Percentiles rank a stretch among this genome's conserved stretches.
These are phyloP conservation scores for Hippocampus comes DNA, from an alignment of 2,113 vertebrate species.

Conservation along the genomic window DNA sequence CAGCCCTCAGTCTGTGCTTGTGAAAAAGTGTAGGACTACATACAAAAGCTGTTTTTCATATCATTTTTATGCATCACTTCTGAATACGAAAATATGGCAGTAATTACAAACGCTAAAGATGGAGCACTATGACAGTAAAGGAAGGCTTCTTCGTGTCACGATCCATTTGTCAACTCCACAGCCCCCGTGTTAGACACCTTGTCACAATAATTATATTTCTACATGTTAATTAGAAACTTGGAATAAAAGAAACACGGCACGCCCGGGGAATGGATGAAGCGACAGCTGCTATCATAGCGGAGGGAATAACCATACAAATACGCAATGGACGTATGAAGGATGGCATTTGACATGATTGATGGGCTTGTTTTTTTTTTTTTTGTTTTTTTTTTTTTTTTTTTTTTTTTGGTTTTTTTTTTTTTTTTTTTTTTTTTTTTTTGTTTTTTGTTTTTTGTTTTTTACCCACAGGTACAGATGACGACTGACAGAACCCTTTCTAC, in stretches of 20 bases:
- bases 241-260: slow-evolving; percentile 65
- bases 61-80: background rate
- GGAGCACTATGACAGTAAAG: slow-evolving; percentile 17
- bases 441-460: too few relatives aligned
- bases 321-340: slow-evolving; percentile 63
- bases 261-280: slow-evolving; percentile 69
- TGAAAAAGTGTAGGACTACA: background rate
- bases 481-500: too few relatives aligned
- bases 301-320: slow-evolving; percentile 67
- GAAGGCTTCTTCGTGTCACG: slow-evolving; percentile 39
- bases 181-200: slow-evolving; percentile 54
- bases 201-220: slow-evolving; percentile 74
- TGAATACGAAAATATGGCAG: slow-evolving; percentile 3
- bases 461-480: too few relatives aligned
- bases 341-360: slow-evolving; percentile 62
- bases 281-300: slow-evolving; percentile 56
- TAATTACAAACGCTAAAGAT: slow-evolving; percentile 10
- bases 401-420: too few relatives aligned
- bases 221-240: slow-evolving; percentile 71
- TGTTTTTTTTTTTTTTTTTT: too few relatives aligned
- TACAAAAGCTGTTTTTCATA: background rate
- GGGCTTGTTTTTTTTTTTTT: slow-evolving; percentile 7
- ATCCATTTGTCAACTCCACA: slow-evolving; percentile 56
- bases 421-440: too few relatives aligned
- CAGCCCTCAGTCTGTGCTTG: background rate